Percentiles rank a stretch among this genome's conserved stretches.
phyloP scores from a whole-genome alignment of 2,113 vertebrate species.

The Amia ocellicauda region DNA sequence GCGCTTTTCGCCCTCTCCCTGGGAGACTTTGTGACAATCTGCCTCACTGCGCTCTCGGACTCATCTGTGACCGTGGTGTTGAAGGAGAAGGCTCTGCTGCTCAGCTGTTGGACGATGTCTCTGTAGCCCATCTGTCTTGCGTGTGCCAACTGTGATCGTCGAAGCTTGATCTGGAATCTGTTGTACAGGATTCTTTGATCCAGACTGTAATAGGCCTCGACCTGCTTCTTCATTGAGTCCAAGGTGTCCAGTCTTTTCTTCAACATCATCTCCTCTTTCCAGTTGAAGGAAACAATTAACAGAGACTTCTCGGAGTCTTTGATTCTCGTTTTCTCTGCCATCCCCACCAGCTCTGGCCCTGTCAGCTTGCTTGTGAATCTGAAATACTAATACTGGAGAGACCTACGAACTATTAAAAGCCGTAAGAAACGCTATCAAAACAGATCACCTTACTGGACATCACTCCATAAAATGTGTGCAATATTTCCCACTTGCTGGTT shows the following conservation, averaged over 20 bases:
- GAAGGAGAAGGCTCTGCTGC: not conserved
- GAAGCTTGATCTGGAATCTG: slow-evolving; percentile 27
- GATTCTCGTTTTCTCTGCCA: not conserved
- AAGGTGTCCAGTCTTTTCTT: slow-evolving; percentile 26
- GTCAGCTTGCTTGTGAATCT: too few species aligned
- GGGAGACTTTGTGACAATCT: not conserved
- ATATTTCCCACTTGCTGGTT: not conserved
- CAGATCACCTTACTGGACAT: not conserved
- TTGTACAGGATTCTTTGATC: slow-evolving; percentile 39
- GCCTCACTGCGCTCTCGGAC: slow-evolving; percentile 16
- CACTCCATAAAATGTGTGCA: not conserved
- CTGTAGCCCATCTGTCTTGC: slow-evolving; percentile 8
- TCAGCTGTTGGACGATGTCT: slow-evolving; percentile 25
- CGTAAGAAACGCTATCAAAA: not conserved
- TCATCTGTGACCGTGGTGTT: not conserved
- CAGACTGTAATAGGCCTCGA: slow-evolving; percentile 14
- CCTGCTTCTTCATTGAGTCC: slow-evolving; percentile 34
- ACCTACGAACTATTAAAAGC: too few species aligned
- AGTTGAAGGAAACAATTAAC: slow-evolving; percentile 28
- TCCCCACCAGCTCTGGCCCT: not conserved
- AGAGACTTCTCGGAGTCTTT: slow-evolving; percentile 19
- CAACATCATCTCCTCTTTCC: slow-evolving; percentile 35
- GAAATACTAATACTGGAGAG: too few species aligned
- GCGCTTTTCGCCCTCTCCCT: not conserved
- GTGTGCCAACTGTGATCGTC: slow-evolving; percentile 29